phyloP scores from a whole-genome alignment of 2,888 invertebrate species.

The Stictocephala bisonia region DNA sequence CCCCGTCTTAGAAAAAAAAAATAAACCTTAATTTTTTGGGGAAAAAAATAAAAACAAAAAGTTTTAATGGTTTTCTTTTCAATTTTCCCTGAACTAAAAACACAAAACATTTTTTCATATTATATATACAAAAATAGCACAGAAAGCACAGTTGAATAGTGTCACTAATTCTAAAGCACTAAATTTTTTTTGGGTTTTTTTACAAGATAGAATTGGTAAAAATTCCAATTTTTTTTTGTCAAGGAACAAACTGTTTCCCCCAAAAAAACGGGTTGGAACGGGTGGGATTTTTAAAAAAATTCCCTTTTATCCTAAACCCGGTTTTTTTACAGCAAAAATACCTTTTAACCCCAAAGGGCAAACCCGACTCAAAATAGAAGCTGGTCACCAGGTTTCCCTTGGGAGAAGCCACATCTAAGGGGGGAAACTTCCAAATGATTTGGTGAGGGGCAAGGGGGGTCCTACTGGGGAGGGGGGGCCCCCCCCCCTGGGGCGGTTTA shows the following conservation, averaged over 20 bases:
- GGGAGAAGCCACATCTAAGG: conserved; percentile 83
- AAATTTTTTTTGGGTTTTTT: conserved; percentile 12
- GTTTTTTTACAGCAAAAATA: conserved; percentile 67
- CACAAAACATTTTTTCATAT: too few relatives aligned
- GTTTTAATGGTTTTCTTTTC: too few relatives aligned
- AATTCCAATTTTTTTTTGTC: background rate
- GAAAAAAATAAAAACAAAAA: too few relatives aligned
- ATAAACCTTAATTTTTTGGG: too few relatives aligned
- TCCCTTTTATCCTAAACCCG: background rate
- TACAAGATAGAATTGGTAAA: background rate
- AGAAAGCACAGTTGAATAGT: background rate
- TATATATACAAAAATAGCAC: too few relatives aligned
- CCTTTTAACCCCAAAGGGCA: conserved; percentile 69
- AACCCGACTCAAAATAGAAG: conserved; percentile 69
- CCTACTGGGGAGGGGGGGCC: conserved; percentile 65
- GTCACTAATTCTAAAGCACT: background rate
- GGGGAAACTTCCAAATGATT: conserved; percentile 88
- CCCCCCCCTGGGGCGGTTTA: conserved; percentile 85
- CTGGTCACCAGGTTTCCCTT: conserved; percentile 67
- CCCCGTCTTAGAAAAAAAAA: too few relatives aligned
- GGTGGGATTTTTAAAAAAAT: background rate
- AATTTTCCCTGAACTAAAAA: too few relatives aligned
- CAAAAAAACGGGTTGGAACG: background rate
- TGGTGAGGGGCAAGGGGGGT: conserved; percentile 70
- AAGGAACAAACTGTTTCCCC: background rate